Evolutionary conservation across 2,797 vertebrate genomes (phyloP).

Genomic region (Myotis findleyi): DNA sequence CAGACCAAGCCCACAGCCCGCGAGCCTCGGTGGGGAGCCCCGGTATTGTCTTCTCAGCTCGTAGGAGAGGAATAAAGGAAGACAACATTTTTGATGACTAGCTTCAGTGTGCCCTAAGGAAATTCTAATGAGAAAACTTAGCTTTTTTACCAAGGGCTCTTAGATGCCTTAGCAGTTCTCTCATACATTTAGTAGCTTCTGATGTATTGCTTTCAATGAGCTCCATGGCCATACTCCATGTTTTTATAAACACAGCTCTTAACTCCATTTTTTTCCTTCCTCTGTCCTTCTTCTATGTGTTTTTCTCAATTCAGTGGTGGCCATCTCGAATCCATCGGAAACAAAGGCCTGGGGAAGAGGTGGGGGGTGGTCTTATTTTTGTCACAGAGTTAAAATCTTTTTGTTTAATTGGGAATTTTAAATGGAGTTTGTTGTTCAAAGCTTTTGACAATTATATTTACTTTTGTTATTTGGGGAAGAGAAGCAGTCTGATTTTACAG

Average conservation of each 20-base stretch:
- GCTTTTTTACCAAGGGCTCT: not conserved
- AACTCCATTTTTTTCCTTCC: not conserved
- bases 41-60: not conserved
- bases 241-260: not conserved
- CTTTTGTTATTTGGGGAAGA: slow-evolving; percentile 32
- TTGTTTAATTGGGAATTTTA: not conserved
- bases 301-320: not conserved
- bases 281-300: not conserved
- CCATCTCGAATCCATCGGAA: not conserved
- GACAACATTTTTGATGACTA: not conserved
- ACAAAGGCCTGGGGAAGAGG: not conserved
- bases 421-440: not conserved
- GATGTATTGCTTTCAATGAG: not conserved
- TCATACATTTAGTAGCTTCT: not conserved
- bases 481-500: not conserved
- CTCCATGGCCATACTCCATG: not conserved
- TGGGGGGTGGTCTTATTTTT: not conserved
- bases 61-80: not conserved
- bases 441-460: not conserved
- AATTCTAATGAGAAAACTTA: not conserved
- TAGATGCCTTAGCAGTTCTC: not conserved
- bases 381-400: not conserved
- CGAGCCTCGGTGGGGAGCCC: not conserved
- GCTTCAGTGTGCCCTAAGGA: not conserved
- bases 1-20: not conserved